phyloP scores from a whole-genome alignment of 2,888 invertebrate species.

The Tridacna crocea region DNA sequence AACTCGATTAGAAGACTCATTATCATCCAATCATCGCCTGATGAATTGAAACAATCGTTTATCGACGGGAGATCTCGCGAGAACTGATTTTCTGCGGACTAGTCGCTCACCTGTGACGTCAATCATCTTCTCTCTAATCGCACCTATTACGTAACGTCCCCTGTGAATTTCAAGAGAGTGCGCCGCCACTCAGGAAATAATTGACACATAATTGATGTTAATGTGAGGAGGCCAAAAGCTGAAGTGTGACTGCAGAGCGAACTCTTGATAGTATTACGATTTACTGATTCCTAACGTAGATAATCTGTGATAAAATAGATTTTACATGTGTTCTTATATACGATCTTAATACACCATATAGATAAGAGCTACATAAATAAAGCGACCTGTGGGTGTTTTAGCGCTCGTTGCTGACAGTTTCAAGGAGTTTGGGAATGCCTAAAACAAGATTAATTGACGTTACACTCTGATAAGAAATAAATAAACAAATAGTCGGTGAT shows the following conservation, averaged over 20 bases:
- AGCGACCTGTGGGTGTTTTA: constrained; percentile 19
- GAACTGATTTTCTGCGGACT: constrained; percentile 5
- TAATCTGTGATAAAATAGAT: constrained; percentile 54
- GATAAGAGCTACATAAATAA: constrained; percentile 36
- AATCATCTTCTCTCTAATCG: constrained; percentile 44
- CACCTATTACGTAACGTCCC: constrained; percentile 52
- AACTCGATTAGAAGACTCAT: neutral
- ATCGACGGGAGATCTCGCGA: constrained; percentile 24
- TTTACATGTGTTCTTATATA: constrained; percentile 56
- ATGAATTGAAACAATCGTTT: constrained; percentile 19
- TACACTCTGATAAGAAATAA: constrained; percentile 10
- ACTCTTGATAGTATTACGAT: constrained; percentile 41
- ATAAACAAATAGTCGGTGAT: constrained; percentile 11
- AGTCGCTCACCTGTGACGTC: constrained; percentile 57
- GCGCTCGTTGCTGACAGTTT: constrained; percentile 22
- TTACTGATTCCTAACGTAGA: constrained; percentile 48
- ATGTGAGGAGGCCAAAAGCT: constrained; percentile 44
- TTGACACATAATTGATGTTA: constrained; percentile 66
- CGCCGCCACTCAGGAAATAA: constrained; percentile 59
- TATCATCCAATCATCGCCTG: constrained; percentile 25
- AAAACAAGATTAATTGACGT: constrained; percentile 23
- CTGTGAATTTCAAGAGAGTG: constrained; percentile 47
- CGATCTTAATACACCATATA: constrained; percentile 42
- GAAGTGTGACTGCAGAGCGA: constrained; percentile 36
- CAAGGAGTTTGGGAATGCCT: neutral